A percentile compares a stretch with the other conserved stretches of the same genome.
These are phyloP conservation scores for Drosophila repleta DNA, from an alignment of 1,140 invertebrate species.

Conservation along the genomic window DNA sequence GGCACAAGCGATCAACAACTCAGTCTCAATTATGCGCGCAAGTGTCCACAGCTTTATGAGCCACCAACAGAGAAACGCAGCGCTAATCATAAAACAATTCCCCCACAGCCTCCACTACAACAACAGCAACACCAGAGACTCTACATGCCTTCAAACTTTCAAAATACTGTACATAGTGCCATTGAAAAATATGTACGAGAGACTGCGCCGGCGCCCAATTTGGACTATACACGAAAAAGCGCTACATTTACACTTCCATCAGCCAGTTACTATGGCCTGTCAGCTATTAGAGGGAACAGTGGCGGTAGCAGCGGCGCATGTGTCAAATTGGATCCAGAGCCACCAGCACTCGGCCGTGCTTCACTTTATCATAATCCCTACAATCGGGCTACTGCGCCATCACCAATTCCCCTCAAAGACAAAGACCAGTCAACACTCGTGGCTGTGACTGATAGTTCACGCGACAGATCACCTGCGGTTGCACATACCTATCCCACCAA, in stretches of 20 bases:
- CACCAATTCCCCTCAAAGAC: neutral
- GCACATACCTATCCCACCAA: constrained; percentile 71
- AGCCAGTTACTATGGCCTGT: constrained; percentile 13
- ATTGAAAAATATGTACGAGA: constrained; percentile 72
- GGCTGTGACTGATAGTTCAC: constrained; percentile 18
- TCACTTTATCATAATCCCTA: constrained; percentile 77
- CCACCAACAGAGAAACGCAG: constrained; percentile 32
- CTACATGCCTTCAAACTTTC: constrained; percentile 76
- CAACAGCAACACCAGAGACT: constrained; percentile 63
- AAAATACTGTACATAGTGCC: constrained; percentile 65
- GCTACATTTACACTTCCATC: constrained; percentile 16
- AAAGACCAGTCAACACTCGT: constrained; percentile 22
- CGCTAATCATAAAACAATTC: constrained; percentile 3
- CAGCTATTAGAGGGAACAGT: neutral
- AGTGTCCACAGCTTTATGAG: constrained; percentile 76
- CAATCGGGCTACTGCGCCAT: constrained; percentile 33
- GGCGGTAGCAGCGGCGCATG: constrained; percentile 10
- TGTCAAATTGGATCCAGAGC: constrained; percentile 54
- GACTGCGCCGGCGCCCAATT: constrained; percentile 46
- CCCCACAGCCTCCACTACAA: constrained; percentile 2
- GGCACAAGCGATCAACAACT: constrained; percentile 67
- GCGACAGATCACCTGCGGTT: constrained; percentile 47
- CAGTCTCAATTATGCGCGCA: constrained; percentile 74
- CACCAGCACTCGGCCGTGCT: constrained; percentile 42
- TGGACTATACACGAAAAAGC: constrained; percentile 44